A percentile compares a stretch with the other conserved stretches of the same genome.
Conservation (phyloP, 2,888 invertebrate genomes). For the Mimachlamys varia region DNA sequence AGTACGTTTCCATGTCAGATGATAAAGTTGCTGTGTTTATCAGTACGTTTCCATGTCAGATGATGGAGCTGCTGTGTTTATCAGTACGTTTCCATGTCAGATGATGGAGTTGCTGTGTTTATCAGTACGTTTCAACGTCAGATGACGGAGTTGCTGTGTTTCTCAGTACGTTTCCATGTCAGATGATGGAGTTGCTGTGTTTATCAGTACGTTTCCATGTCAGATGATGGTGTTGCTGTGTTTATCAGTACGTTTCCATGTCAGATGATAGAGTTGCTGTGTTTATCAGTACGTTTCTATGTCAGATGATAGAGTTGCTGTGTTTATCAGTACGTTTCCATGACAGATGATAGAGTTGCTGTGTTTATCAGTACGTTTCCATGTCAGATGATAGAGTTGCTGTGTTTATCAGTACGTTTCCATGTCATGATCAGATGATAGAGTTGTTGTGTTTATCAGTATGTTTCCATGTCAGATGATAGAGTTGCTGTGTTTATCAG, state of each 20-base stretch:
- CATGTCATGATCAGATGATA: conserved; percentile 81
- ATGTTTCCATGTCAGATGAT: conserved; percentile 79
- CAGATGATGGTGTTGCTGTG: conserved; percentile 88
- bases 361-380: conserved; percentile 81
- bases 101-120: conserved; percentile 88
- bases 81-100: conserved; percentile 57
- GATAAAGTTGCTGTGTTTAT: conserved; percentile 89
- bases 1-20: conserved; percentile 59
- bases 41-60: conserved; percentile 58
- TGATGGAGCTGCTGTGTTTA: conserved; percentile 89
- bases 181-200: conserved; percentile 88
- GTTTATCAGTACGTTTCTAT: conserved; percentile 76
- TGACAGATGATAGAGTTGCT: conserved; percentile 86
- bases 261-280: conserved; percentile 87
- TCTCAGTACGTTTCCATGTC: neutral
- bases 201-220: too few species aligned
- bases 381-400: conserved; percentile 84
- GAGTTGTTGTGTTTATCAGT: conserved; percentile 88
- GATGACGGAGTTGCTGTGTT: conserved; percentile 88
- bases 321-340: conserved; percentile 80
- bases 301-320: conserved; percentile 86
- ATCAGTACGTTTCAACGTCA: conserved; percentile 50
- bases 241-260: too few species aligned
- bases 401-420: conserved; percentile 84
- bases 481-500: conserved; percentile 88